These are phyloP conservation scores for Spondyliosoma cantharus DNA, from an alignment of 2,797 vertebrate species.

Conservation along the genomic window DNA sequence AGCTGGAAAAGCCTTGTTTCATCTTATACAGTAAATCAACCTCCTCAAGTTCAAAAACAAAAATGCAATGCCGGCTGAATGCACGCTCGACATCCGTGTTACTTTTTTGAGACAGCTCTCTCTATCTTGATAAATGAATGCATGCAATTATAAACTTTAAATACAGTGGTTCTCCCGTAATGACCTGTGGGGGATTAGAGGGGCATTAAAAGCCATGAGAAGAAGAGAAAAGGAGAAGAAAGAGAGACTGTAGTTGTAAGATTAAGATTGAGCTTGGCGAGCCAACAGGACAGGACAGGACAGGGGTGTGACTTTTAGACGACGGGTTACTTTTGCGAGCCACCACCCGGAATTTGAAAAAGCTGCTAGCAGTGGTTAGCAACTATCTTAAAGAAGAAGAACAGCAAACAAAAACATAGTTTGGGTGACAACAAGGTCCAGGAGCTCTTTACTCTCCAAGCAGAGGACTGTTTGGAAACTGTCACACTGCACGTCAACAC, in stretches of 20 bases:
- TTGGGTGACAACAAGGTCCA: too few relatives aligned
- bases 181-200: not conserved
- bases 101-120: not conserved
- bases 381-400: too few relatives aligned
- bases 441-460: too few relatives aligned
- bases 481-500: too few relatives aligned
- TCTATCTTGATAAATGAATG: not conserved
- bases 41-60: slow-evolving; percentile 6
- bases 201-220: not conserved
- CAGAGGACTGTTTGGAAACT: too few relatives aligned
- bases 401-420: too few relatives aligned
- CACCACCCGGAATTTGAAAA: too few relatives aligned
- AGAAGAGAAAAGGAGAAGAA: not conserved
- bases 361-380: too few relatives aligned
- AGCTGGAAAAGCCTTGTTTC: slow-evolving; percentile 35
- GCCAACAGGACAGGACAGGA: too few relatives aligned
- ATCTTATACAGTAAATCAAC: slow-evolving; percentile 22
- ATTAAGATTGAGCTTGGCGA: too few relatives aligned
- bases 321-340: too few relatives aligned
- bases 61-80: not conserved
- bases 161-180: not conserved
- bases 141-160: not conserved
- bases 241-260: not conserved
- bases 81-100: not conserved
- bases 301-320: too few relatives aligned